Evolutionary conservation across 1,140 invertebrate species (phyloP).

Genomic region (Cydia fagiglandana): DNA sequence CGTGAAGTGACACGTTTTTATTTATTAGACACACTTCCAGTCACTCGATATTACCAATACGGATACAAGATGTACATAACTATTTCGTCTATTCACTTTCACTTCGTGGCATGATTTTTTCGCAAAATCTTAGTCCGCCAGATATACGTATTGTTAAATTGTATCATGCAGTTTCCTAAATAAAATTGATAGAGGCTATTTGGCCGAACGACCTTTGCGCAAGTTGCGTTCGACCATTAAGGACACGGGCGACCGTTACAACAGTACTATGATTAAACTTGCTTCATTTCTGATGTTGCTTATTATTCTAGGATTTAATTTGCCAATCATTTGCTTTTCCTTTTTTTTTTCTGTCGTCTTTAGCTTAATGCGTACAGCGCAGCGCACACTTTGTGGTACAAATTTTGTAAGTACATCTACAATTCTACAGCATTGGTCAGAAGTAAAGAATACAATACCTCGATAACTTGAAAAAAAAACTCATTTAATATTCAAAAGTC

Average conservation of each 20-base stretch:
- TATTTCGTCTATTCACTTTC: slow-evolving; percentile 21
- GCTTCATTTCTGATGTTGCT: slow-evolving; percentile 29
- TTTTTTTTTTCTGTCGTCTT: neutral
- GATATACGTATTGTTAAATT: neutral
- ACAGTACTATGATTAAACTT: slow-evolving; percentile 41
- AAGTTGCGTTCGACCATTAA: slow-evolving; percentile 61
- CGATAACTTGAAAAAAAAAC: neutral
- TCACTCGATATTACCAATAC: neutral
- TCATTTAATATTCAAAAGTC: too few relatives aligned
- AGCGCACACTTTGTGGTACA: too few relatives aligned
- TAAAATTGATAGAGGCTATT: slow-evolving; percentile 49
- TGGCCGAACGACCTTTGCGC: slow-evolving; percentile 58
- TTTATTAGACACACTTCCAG: neutral
- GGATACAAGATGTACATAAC: slow-evolving; percentile 18
- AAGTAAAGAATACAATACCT: neutral
- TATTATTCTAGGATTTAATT: neutral
- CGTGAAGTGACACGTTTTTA: neutral
- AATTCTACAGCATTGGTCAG: too few relatives aligned
- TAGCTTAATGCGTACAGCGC: neutral
- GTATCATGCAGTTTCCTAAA: slow-evolving; percentile 39
- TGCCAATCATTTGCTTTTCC: neutral
- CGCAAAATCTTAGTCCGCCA: neutral
- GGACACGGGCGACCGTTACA: slow-evolving; percentile 55
- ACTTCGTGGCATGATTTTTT: slow-evolving; percentile 8
- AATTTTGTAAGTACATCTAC: too few relatives aligned